Base-by-base conservation (phyloP, 2,888 invertebrate species). In the Tolmerus cingulatus region DNA sequence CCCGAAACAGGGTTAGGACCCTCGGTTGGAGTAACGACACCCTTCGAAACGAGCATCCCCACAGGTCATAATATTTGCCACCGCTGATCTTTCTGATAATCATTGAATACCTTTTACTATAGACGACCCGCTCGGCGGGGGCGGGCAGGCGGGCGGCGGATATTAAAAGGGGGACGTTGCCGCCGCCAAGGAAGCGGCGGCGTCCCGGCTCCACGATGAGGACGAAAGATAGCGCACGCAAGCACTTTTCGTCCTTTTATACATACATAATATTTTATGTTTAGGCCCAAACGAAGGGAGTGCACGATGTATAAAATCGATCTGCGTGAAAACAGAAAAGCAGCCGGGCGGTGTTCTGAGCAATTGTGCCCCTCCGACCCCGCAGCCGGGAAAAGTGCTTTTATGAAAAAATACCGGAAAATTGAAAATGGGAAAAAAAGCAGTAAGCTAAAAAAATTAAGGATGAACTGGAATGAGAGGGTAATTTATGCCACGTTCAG, bases 21-120 rank as follows among this genome's bases (percentile, higher is more conserved):
- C 43, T 77, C 2, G 76, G 30, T 4, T 34, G 12, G n/a, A 14
- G 30, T 84, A 84, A 84, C 40, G 66, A 84, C 40, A 40, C 66
- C 27, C 66, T 84, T 84, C 66, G 27, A 37, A 34, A 66, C 37
- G 37, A 81, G 82, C 82, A 84, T 84, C 82, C 66, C 66, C 66
- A 19, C 30, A 40, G 82, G 82, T 66, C 82, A 84, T 84, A 84
- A 84, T 40, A 84, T 84, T 84, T 84, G 66, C 82, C 66, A 37
- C 40, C 57, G 40, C 30, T 27, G 57, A 37, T 37, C 46, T 84
- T 66, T 8, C 23, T 66, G 66, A 84, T 84, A 84, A 84, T 84
- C 82, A 40, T 84, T 84, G 57, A 66, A 84, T 19, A 19, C 82
- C 82, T 66, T 84, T 84, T 66, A 66, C 57, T 34, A n/a, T n/a